Evolutionary conservation across 2,797 vertebrate genomes (phyloP).

Genomic region (Parotocinclus haroldoi): DNA sequence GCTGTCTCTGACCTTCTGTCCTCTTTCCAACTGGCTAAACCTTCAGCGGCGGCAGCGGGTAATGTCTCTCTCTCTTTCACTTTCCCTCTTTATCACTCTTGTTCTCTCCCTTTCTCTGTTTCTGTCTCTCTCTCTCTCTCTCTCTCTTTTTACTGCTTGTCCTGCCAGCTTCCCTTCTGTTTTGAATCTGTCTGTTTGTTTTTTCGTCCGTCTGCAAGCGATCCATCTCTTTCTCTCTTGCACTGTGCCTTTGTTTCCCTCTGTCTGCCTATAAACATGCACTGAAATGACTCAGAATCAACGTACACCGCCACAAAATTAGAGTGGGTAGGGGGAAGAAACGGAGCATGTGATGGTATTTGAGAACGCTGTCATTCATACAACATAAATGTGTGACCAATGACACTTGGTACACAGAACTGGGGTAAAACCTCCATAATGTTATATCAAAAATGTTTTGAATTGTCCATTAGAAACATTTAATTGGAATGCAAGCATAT

Average conservation of each 20-base stretch:
- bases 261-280: constrained; percentile 53
- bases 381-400: not conserved
- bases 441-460: too few relatives aligned
- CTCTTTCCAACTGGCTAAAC: constrained; percentile 70
- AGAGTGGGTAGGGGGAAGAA: not conserved
- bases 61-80: constrained; percentile 27
- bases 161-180: constrained; percentile 60
- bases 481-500: too few relatives aligned
- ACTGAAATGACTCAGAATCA: constrained; percentile 33
- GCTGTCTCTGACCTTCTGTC: constrained; percentile 60
- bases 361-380: not conserved
- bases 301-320: not conserved
- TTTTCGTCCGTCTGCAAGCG: constrained; percentile 49
- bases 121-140: constrained; percentile 28
- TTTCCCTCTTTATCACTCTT: constrained; percentile 57
- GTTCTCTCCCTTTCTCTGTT: constrained; percentile 61
- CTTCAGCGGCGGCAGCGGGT: constrained; percentile 76
- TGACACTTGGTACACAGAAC: not conserved
- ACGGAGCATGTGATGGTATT: too few relatives aligned
- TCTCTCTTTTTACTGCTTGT: constrained; percentile 58
- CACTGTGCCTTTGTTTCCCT: constrained; percentile 44
- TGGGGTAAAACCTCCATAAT: too few relatives aligned
- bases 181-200: constrained; percentile 46
- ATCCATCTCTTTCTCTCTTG: constrained; percentile 46
- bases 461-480: too few relatives aligned